Percentiles rank a stretch among this genome's conserved stretches.
Evolutionary conservation across 2,888 invertebrate genomes (phyloP).

Genomic region (Acrobasis suavella): DNA sequence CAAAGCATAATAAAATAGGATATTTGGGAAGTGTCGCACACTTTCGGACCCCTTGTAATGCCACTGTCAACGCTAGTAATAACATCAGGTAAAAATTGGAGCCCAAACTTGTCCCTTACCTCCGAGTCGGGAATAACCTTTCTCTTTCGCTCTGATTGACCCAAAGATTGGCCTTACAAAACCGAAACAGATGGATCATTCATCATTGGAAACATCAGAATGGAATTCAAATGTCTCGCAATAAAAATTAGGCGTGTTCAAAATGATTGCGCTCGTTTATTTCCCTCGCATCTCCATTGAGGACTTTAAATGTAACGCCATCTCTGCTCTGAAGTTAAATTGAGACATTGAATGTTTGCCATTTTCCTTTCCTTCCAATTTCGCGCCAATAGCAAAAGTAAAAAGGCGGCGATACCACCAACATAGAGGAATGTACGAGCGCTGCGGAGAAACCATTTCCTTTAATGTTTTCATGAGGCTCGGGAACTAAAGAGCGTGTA

Average conservation of each 20-base stretch:
- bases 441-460: conserved; percentile 64
- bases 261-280: conserved; percentile 64
- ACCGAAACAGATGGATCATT: conserved; percentile 63
- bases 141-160: conserved; percentile 72
- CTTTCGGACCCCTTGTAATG: conserved; percentile 65
- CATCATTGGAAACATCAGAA: conserved; percentile 60
- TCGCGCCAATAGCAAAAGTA: conserved; percentile 70
- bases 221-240: conserved; percentile 52
- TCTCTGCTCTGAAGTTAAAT: conserved; percentile 58
- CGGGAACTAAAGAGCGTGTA: conserved; percentile 74
- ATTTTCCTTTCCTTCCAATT: conserved; percentile 74
- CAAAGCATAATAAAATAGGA: conserved; percentile 51
- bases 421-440: conserved; percentile 68
- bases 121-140: conserved; percentile 56
- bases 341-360: conserved; percentile 77
- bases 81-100: conserved; percentile 78
- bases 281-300: conserved; percentile 46
- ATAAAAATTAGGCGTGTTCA: conserved; percentile 65
- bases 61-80: conserved; percentile 71
- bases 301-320: conserved; percentile 59
- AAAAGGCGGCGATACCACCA: conserved; percentile 70
- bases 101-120: conserved; percentile 60
- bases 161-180: conserved; percentile 60
- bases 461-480: conserved; percentile 78
- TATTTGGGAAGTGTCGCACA: conserved; percentile 58